phyloP scores from a whole-genome alignment of 2,113 vertebrate species.

The Todiramphus saurophagus region DNA sequence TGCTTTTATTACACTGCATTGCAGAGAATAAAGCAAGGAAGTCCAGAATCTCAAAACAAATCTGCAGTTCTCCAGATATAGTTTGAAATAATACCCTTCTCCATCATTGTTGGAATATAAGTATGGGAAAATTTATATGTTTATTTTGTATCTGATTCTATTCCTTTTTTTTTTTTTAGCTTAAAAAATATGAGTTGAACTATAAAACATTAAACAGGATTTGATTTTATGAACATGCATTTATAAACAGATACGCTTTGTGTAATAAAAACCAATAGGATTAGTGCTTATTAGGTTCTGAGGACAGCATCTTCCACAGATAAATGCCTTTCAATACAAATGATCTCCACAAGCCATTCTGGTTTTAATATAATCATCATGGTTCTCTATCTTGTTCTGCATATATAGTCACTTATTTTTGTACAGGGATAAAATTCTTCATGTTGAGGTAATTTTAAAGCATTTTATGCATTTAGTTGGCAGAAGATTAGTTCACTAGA shows the following conservation, averaged over 20 bases:
- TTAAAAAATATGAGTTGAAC: neutral
- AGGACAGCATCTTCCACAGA: neutral
- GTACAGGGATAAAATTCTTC: neutral
- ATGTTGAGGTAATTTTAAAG: neutral
- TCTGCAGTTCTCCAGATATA: neutral
- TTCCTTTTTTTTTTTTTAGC: neutral
- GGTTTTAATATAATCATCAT: neutral
- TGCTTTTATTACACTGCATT: neutral
- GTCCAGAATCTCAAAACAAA: neutral
- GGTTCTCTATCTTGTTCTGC: neutral
- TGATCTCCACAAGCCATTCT: neutral
- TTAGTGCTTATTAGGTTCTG: neutral
- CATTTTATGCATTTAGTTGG: neutral
- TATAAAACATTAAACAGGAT: neutral
- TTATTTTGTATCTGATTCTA: neutral
- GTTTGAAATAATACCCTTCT: neutral
- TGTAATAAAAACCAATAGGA: neutral
- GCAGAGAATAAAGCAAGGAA: neutral
- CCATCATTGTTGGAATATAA: neutral
- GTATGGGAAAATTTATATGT: neutral
- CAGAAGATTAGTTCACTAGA: neutral
- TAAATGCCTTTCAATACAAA: neutral
- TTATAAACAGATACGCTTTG: neutral
- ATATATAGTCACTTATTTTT: neutral
- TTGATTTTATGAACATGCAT: neutral